phyloP scores from a whole-genome alignment of 2,797 vertebrate species.

The Falco berigora region DNA sequence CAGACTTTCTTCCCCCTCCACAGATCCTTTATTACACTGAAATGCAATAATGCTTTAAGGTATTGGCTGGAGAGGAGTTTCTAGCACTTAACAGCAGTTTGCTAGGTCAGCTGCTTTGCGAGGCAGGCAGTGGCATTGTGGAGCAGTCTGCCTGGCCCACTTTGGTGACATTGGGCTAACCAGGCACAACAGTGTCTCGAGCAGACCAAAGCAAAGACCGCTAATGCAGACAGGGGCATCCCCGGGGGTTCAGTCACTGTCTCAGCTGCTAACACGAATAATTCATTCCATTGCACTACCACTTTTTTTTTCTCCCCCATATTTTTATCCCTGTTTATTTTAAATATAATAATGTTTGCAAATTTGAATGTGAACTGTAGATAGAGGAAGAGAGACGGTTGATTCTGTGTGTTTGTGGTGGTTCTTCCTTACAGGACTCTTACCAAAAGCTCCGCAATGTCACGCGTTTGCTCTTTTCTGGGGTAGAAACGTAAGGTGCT shows the following conservation, averaged over 20 bases:
- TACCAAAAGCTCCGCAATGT: not conserved
- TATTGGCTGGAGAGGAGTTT: not conserved
- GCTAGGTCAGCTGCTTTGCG: not conserved
- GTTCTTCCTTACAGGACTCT: not conserved
- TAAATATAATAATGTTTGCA: not conserved
- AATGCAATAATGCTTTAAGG: fast-evolving
- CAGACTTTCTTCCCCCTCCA: not conserved
- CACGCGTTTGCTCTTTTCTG: too few relatives aligned
- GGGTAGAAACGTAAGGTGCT: not conserved
- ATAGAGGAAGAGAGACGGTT: not conserved
- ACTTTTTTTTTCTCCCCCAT: not conserved
- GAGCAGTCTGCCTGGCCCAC: too few relatives aligned
- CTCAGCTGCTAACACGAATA: not conserved
- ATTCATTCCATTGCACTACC: not conserved
- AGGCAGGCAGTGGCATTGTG: not conserved
- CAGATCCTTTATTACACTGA: not conserved
- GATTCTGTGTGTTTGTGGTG: not conserved
- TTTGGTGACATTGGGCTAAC: not conserved
- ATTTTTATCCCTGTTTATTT: not conserved
- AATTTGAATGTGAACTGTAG: not conserved
- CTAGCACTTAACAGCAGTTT: not conserved
- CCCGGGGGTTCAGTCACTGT: not conserved
- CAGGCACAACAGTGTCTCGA: not conserved
- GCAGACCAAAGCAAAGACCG: not conserved
- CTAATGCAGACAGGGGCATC: not conserved